phyloP scores from a whole-genome alignment of 2,888 invertebrate genomes.

The Ashinkailepas kermadecensis region DNA sequence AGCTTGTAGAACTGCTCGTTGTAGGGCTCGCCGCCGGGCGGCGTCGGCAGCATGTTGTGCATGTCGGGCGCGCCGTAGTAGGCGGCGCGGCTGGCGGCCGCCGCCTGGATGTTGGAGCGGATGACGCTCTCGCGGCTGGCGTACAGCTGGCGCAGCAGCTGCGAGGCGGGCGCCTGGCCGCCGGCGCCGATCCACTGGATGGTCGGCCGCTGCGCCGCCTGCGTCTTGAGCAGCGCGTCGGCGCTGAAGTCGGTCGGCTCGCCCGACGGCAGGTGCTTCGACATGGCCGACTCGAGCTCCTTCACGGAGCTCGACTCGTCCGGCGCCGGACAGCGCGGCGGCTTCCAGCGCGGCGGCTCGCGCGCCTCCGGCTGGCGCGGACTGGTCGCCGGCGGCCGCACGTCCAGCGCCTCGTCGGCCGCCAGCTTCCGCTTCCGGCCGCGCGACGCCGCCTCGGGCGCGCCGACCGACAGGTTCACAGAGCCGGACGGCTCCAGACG shows the following conservation, averaged over 20 bases:
- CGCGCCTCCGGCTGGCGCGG: neutral
- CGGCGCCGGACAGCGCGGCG: slow-evolving; percentile 25
- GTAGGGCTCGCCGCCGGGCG: slow-evolving; percentile 36
- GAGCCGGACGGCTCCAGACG: neutral
- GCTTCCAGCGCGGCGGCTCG: neutral
- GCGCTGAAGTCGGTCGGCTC: slow-evolving; percentile 69
- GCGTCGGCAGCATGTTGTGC: slow-evolving; percentile 11
- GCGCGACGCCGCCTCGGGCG: neutral
- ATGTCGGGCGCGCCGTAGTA: slow-evolving; percentile 8
- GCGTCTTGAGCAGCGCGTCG: slow-evolving; percentile 65
- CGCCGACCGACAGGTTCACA: neutral
- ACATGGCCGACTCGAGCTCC: slow-evolving; percentile 93
- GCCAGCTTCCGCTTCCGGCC: neutral
- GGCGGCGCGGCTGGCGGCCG: slow-evolving; percentile 38
- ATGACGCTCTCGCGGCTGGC: slow-evolving; percentile 93
- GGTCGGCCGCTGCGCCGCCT: slow-evolving; percentile 42
- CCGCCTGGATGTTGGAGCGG: slow-evolving; percentile 63
- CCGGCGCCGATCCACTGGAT: slow-evolving; percentile 86
- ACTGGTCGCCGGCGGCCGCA: neutral
- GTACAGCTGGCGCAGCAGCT: slow-evolving; percentile 78
- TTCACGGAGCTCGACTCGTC: slow-evolving; percentile 57
- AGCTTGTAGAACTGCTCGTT: slow-evolving; percentile 23
- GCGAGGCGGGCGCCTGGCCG: slow-evolving; percentile 48
- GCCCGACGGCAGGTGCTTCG: slow-evolving; percentile 41
- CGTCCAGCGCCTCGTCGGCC: neutral